phyloP scores from a whole-genome alignment of 2,888 invertebrate genomes.

The Drosophila putrida region DNA sequence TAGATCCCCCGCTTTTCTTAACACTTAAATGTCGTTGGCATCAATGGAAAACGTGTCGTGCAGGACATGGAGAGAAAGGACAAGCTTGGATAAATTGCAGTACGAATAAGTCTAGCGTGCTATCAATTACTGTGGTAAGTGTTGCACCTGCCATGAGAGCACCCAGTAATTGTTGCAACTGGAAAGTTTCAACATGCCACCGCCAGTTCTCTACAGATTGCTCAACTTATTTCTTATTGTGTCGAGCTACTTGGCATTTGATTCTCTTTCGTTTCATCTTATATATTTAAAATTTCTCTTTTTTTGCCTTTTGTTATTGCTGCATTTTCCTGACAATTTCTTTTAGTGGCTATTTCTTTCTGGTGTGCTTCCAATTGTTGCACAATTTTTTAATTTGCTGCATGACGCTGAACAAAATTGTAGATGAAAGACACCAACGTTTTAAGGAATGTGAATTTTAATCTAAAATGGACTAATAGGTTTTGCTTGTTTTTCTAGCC shows the following conservation, averaged over 20 bases:
- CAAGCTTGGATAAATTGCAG: conserved; percentile 60
- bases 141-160: conserved; percentile 72
- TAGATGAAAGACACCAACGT: conserved; percentile 45
- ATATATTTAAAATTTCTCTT: conserved; percentile 28
- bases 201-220: conserved; percentile 43
- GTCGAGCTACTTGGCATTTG: conserved; percentile 62
- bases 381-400: conserved; percentile 81
- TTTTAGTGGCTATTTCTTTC: conserved; percentile 47
- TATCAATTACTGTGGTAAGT: conserved; percentile 80
- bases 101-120: conserved; percentile 79
- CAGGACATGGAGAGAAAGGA: conserved; percentile 27
- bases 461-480: conserved; percentile 47
- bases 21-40: conserved; percentile 35
- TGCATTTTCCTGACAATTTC: conserved; percentile 75
- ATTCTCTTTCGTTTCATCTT: conserved; percentile 44
- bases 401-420: conserved; percentile 44
- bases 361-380: conserved; percentile 74
- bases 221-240: conserved; percentile 76
- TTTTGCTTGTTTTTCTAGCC: neutral
- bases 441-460: conserved; percentile 55
- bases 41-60: conserved; percentile 55
- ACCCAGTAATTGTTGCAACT: conserved; percentile 26
- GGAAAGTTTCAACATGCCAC: conserved; percentile 13
- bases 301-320: conserved; percentile 45
- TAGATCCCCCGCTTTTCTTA: neutral